phyloP scores from a whole-genome alignment of 2,113 vertebrate genomes.

The Limnothrissa miodon region DNA sequence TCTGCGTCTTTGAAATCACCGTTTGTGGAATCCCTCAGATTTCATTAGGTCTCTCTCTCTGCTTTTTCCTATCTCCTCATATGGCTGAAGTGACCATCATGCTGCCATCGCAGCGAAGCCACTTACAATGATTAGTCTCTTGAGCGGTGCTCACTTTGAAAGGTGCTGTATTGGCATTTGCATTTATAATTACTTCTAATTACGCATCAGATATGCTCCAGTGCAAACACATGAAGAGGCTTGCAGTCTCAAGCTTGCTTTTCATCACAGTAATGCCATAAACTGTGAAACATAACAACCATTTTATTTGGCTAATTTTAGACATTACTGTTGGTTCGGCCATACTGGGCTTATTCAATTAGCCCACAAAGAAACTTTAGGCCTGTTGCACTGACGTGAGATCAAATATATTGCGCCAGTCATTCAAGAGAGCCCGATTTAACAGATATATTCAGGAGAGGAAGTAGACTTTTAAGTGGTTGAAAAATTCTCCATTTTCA shows the following conservation, averaged over 20 bases:
- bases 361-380: not conserved
- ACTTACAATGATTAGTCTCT: slow-evolving; percentile 73
- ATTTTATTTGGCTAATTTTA: slow-evolving; percentile 85
- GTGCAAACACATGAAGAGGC: slow-evolving; percentile 84
- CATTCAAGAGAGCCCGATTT: not conserved
- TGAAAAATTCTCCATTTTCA: not conserved
- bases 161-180: slow-evolving; percentile 94
- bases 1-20: slow-evolving; percentile 57
- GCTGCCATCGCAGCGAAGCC: slow-evolving; percentile 53
- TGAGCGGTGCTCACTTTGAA: slow-evolving; percentile 74
- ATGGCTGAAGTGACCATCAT: slow-evolving; percentile 66
- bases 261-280: slow-evolving; percentile 90
- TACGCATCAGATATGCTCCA: slow-evolving; percentile 97
- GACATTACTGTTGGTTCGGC: slow-evolving; percentile 41
- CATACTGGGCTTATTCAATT: not conserved
- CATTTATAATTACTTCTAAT: slow-evolving; percentile 96
- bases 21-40: slow-evolving; percentile 64
- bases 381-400: not conserved
- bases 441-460: too few species aligned
- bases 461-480: not conserved
- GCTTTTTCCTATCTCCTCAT: slow-evolving; percentile 58
- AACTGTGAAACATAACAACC: slow-evolving; percentile 79
- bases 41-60: slow-evolving; percentile 63
- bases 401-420: not conserved
- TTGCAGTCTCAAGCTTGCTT: slow-evolving; percentile 84